phyloP scores from a whole-genome alignment of 2,888 invertebrate genomes.

The Crioceris asparagi region DNA sequence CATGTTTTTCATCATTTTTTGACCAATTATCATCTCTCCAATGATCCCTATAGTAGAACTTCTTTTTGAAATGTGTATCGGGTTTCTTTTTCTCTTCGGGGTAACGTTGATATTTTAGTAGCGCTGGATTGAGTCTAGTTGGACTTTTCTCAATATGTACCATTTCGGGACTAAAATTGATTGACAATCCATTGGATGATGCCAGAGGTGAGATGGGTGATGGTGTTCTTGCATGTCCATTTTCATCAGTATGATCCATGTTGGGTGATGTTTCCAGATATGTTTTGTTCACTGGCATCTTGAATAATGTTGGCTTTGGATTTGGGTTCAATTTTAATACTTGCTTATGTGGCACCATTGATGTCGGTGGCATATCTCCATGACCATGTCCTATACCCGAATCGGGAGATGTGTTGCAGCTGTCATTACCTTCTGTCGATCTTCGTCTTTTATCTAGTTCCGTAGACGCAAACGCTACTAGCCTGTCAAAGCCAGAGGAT shows the following conservation, averaged over 20 bases:
- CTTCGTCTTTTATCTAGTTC: constrained; percentile 80
- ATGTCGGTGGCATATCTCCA: constrained; percentile 44
- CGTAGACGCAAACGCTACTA: constrained; percentile 87
- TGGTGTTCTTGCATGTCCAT: constrained; percentile 46
- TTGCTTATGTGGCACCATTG: constrained; percentile 32
- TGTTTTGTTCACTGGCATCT: constrained; percentile 36
- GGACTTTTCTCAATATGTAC: constrained; percentile 30
- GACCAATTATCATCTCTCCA: constrained; percentile 43
- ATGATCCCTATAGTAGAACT: constrained; percentile 60
- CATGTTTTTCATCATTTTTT: constrained; percentile 26
- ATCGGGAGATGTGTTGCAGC: constrained; percentile 79
- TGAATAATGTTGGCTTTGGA: constrained; percentile 33
- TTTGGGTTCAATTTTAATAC: constrained; percentile 32
- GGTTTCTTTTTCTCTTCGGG: constrained; percentile 37
- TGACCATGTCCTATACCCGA: constrained; percentile 70
- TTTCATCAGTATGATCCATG: constrained; percentile 37
- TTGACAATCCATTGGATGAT: constrained; percentile 33
- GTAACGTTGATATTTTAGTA: constrained; percentile 51
- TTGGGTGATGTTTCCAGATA: constrained; percentile 43
- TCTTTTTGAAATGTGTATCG: constrained; percentile 72
- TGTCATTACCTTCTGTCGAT: constrained; percentile 63
- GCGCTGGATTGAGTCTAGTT: constrained; percentile 40
- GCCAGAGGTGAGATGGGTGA: constrained; percentile 41
- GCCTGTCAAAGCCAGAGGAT: constrained; percentile 85
- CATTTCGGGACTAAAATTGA: constrained; percentile 30